Conservation (phyloP, 2,797 vertebrate genomes). For the Lepilemur ruficaudatus region DNA sequence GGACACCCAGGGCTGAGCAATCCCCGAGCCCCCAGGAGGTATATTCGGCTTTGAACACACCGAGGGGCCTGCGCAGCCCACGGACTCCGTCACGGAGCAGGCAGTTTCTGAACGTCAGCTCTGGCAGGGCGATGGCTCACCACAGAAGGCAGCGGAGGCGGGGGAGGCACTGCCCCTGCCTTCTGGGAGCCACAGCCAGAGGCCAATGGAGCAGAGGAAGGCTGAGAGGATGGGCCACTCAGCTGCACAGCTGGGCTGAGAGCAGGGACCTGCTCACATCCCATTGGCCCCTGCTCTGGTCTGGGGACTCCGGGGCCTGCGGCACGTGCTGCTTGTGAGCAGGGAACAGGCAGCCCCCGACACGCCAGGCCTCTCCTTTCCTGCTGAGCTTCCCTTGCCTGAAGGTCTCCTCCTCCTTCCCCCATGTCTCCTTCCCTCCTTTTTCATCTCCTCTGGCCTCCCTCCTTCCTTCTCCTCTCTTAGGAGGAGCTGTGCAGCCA, state of each 20-base stretch:
- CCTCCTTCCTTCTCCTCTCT: background rate
- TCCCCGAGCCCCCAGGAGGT: rapidly evolving
- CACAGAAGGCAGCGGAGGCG: background rate
- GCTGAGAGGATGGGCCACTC: background rate
- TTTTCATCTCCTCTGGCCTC: rapidly evolving
- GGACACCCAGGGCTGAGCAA: no score
- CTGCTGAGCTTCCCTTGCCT: background rate
- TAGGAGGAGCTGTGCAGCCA: background rate
- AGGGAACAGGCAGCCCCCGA: rapidly evolving
- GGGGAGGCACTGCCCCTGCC: background rate
- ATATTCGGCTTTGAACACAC: background rate
- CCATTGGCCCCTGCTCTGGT: background rate
- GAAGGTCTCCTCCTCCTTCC: background rate
- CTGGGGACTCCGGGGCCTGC: background rate
- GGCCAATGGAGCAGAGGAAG: background rate
- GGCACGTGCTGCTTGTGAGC: background rate
- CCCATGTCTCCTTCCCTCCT: background rate
- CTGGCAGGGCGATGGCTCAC: background rate
- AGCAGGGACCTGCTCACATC: background rate
- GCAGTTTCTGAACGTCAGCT: background rate
- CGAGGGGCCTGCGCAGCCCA: background rate
- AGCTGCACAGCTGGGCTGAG: no score
- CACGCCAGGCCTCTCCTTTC: background rate
- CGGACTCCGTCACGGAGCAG: background rate
- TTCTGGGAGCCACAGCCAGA: background rate